Conservation (phyloP, 2,113 vertebrate species). For the Nesogale talazaci region DNA sequence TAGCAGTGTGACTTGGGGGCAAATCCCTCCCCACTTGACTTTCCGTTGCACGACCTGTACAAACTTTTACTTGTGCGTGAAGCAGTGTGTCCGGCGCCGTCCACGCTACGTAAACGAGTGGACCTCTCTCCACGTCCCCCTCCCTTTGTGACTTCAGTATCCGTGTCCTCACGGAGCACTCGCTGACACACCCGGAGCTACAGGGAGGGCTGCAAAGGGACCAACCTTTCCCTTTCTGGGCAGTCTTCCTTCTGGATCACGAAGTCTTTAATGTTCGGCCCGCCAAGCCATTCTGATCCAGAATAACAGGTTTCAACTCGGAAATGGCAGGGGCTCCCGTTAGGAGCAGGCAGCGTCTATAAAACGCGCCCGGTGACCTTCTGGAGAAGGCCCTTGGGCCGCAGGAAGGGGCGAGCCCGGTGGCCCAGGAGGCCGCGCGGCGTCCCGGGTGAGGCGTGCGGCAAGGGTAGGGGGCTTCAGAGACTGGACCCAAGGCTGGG, state of each 20-base stretch:
- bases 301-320: neutral
- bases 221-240: neutral
- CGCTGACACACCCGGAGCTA: neutral
- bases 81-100: neutral
- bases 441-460: neutral
- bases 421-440: neutral
- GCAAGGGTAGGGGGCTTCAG: neutral
- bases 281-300: neutral
- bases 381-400: neutral
- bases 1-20: neutral
- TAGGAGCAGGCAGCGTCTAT: neutral
- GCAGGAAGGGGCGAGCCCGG: neutral
- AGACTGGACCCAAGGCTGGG: neutral
- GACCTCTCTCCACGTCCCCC: no score
- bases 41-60: neutral
- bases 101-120: neutral
- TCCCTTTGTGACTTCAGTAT: neutral
- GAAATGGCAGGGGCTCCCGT: neutral
- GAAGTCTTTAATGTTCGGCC: neutral
- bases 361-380: conserved; percentile 29
- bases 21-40: neutral
- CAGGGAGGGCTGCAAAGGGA: neutral
- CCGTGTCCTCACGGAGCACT: neutral
- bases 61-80: neutral
- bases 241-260: neutral